A percentile compares a stretch with the other conserved stretches of the same genome.
Evolutionary conservation across 2,888 invertebrate species (phyloP).

Genomic region (Patella ulyssiponensis): DNA sequence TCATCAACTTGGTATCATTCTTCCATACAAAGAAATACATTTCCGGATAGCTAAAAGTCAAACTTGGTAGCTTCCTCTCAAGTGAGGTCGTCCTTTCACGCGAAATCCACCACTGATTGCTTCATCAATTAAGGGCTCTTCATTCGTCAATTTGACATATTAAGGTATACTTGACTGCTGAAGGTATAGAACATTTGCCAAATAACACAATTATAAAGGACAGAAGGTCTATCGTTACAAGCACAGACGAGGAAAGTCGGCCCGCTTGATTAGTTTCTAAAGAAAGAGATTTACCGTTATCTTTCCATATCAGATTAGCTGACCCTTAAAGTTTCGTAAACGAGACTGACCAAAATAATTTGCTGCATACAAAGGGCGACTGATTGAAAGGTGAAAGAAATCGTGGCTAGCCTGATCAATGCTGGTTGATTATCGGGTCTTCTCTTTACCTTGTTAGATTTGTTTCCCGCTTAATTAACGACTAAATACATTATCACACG

Average conservation of each 20-base stretch:
- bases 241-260: neutral
- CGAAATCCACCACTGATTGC: slow-evolving; percentile 18
- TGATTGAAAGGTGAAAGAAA: slow-evolving; percentile 5
- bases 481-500: slow-evolving; percentile 10
- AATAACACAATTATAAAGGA: slow-evolving; percentile 9
- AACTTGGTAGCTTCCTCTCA: slow-evolving; percentile 6
- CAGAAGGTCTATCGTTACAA: neutral
- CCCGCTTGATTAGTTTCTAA: slow-evolving; percentile 23
- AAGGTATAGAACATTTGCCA: slow-evolving; percentile 11
- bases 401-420: slow-evolving; percentile 5
- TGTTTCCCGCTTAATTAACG: neutral
- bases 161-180: slow-evolving; percentile 19
- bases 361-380: neutral
- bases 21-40: neutral
- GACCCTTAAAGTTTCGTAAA: slow-evolving; percentile 14
- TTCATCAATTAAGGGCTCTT: slow-evolving; percentile 22
- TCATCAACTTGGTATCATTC: too few relatives aligned
- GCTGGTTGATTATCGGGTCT: neutral
- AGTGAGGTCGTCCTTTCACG: neutral
- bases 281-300: slow-evolving; percentile 24
- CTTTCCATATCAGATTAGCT: slow-evolving; percentile 25
- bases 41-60: neutral
- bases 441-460: neutral
- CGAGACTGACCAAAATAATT: slow-evolving; percentile 12
- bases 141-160: slow-evolving; percentile 26